Conservation (phyloP, 1,140 invertebrate genomes). For the Penaeus indicus region DNA sequence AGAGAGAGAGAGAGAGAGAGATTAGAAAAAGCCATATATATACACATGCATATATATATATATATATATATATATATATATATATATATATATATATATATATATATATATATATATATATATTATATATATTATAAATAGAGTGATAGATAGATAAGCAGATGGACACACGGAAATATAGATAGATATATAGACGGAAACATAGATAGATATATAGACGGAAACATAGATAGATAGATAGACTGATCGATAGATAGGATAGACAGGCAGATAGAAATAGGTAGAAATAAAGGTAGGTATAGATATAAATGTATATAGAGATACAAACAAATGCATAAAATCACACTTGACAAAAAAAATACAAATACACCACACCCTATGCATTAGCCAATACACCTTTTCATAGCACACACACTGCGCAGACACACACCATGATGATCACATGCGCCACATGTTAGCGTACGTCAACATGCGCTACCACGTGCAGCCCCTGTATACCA, state of each 20-base stretch:
- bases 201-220: not conserved
- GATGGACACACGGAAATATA: not conserved
- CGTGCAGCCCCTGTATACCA: too few species aligned
- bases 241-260: not conserved
- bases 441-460: too few species aligned
- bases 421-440: too few species aligned
- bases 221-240: not conserved
- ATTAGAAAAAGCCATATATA: not conserved
- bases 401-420: too few species aligned
- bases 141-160: not conserved
- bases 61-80: too few species aligned
- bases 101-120: too few species aligned
- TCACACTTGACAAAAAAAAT: not conserved
- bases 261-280: not conserved
- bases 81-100: too few species aligned
- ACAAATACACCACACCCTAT: not conserved
- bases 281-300: not conserved
- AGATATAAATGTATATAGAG: not conserved
- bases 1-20: slow-evolving; percentile 20
- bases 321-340: not conserved
- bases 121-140: not conserved
- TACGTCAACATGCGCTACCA: too few species aligned
- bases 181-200: not conserved
- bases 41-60: too few species aligned
- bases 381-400: not conserved